Evolutionary conservation across 2,888 invertebrate genomes (phyloP), one percentile per base, ranked within the genome.

Genomic region (Colostygia pectinataria): DNA sequence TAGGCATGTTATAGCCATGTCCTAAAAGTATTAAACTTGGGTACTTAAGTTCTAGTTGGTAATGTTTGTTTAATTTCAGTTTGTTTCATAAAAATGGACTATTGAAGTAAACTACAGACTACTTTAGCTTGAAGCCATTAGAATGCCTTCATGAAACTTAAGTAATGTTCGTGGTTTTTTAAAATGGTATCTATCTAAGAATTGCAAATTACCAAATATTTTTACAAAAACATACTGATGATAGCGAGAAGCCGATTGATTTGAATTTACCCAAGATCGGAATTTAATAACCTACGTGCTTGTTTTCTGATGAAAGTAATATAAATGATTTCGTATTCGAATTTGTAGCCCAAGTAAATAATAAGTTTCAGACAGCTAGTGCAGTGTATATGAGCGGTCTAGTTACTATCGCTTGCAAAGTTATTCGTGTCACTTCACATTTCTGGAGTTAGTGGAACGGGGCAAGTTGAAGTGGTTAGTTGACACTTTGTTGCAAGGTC

Each of bases 401-500:
- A 70, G 68, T 74, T 70, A 61, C 69, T 68, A 72, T 74, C 74
- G 68, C 71, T 71, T 65, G 59, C 55, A 61, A 80, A 80, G 77
- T 79, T 80, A 80, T 79, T 77, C 74, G 68, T 71, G 77, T 73
- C 75, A 71, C 71, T 70, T 66, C 63, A 67, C 68, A 69, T 75
- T 68, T 66, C 68, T 57, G 50, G 63, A 74, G 71, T 74, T 71
- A 54, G 57, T 42, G 62, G 58, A 68, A 63, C 63, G 58, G 68
- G 60, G 68, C 64, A 66, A 77, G 72, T 78, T 72, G 75, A 72
- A 80, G 73, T 71, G 74, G 75, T 74, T 77, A 71, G 75, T 71
- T 80, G 81, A 79, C 75, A 83, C 74, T 80, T 81, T 77, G 81
- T 79, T 79, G 76, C 77, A 72, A 76, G 83, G 79, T 77, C 76